phyloP scores from a whole-genome alignment of 2,797 vertebrate species.

The Oceanodroma leucorhoa region DNA sequence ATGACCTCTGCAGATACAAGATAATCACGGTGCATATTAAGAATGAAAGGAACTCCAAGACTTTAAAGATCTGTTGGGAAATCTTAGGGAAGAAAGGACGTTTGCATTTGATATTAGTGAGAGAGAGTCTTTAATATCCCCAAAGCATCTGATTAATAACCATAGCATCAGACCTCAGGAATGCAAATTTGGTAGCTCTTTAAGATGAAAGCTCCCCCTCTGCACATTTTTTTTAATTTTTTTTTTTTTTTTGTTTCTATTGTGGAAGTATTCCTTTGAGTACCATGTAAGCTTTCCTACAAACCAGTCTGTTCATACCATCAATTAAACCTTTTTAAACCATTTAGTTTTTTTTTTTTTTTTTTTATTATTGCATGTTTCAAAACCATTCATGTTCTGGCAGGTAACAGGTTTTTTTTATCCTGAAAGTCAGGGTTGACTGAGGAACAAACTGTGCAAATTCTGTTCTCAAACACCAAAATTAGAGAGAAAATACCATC shows the following conservation, averaged over 20 bases:
- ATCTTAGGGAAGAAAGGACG: neutral
- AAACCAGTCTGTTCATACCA: too few relatives aligned
- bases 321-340: too few relatives aligned
- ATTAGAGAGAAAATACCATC: conserved; percentile 58
- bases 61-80: conserved; percentile 26
- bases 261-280: too few relatives aligned
- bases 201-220: conserved; percentile 1
- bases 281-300: too few relatives aligned
- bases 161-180: neutral
- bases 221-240: accelerated
- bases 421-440: conserved; percentile 27
- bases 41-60: conserved; percentile 18
- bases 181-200: conserved; percentile 32
- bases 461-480: conserved; percentile 57
- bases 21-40: neutral
- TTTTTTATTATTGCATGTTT: neutral
- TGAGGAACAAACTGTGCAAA: conserved; percentile 55
- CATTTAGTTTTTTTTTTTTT: neutral
- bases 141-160: conserved; percentile 19
- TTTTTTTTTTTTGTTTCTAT: neutral
- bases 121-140: conserved; percentile 10
- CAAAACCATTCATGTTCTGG: conserved; percentile 32
- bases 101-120: neutral
- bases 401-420: conserved; percentile 41
- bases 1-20: neutral